Evolutionary conservation across 2,888 invertebrate genomes (phyloP).

Genomic region (Fragum sueziense): DNA sequence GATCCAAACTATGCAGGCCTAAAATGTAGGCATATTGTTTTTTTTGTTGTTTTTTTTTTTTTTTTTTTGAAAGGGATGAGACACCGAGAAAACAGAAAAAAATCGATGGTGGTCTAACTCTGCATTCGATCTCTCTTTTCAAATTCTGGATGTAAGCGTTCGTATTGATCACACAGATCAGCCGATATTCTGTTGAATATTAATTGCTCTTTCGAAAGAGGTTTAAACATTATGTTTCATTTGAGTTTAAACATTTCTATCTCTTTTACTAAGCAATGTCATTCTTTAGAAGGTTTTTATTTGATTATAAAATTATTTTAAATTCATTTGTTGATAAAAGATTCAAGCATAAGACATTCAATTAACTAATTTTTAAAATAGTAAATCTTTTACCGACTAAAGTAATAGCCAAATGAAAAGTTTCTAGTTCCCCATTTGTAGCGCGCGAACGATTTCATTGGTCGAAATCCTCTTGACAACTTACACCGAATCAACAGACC

Average conservation of each 20-base stretch:
- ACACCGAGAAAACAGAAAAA: no score
- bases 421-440: constrained; percentile 47
- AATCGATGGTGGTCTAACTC: no score
- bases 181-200: not conserved
- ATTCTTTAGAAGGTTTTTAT: not conserved
- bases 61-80: no score
- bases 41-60: no score
- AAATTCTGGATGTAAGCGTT: no score
- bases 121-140: no score
- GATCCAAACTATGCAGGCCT: no score
- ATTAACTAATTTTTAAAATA: not conserved
- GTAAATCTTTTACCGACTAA: not conserved
- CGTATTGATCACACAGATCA: not conserved
- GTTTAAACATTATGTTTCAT: no score
- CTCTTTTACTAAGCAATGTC: not conserved
- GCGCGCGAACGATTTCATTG: constrained; percentile 49
- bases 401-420: constrained; percentile 36
- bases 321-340: not conserved
- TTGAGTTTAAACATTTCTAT: no score
- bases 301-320: not conserved
- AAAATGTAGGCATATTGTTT: no score
- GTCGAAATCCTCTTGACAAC: constrained; percentile 27
- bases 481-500: constrained; percentile 16
- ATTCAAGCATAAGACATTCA: not conserved
- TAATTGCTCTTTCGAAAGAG: not conserved